phyloP scores from a whole-genome alignment of 2,113 vertebrate genomes.

The Leptodactylus fuscus region DNA sequence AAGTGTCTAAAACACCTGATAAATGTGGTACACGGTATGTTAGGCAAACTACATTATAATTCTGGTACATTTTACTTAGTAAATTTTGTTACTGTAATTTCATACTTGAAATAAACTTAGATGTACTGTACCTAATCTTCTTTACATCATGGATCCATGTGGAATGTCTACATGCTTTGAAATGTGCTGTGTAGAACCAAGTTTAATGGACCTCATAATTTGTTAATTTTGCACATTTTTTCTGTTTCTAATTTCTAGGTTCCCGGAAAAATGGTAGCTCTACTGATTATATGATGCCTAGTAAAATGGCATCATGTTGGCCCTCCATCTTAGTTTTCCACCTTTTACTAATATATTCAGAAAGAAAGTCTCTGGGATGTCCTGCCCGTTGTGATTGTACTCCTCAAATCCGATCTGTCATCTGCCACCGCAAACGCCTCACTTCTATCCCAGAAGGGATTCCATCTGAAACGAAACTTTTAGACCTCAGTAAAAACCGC shows the following conservation, averaged over 20 bases:
- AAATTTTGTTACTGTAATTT: no score
- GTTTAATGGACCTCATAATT: background rate
- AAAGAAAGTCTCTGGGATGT: constrained; percentile 69
- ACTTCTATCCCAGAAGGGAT: constrained; percentile 89
- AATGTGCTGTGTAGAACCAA: background rate
- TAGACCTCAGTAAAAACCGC: constrained; percentile 92
- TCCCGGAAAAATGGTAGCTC: constrained; percentile 74
- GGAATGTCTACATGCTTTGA: no score
- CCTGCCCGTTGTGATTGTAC: constrained; percentile 91
- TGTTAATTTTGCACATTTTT: background rate
- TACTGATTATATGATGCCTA: constrained; percentile 70
- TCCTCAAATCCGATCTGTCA: constrained; percentile 78
- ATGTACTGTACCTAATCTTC: no score
- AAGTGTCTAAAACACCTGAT: no score
- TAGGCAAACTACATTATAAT: no score
- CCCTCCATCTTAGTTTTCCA: constrained; percentile 76
- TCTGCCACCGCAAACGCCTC: constrained; percentile 87
- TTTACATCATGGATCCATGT: no score
- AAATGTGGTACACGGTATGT: no score
- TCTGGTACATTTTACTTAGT: no score
- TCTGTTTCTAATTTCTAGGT: constrained; percentile 72
- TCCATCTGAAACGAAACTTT: constrained; percentile 83
- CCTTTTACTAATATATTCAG: constrained; percentile 71
- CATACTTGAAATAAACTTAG: no score
- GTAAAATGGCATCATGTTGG: constrained; percentile 75